Base-by-base conservation (phyloP, 2,888 invertebrate species). In the Phrixothrix hirtus region DNA sequence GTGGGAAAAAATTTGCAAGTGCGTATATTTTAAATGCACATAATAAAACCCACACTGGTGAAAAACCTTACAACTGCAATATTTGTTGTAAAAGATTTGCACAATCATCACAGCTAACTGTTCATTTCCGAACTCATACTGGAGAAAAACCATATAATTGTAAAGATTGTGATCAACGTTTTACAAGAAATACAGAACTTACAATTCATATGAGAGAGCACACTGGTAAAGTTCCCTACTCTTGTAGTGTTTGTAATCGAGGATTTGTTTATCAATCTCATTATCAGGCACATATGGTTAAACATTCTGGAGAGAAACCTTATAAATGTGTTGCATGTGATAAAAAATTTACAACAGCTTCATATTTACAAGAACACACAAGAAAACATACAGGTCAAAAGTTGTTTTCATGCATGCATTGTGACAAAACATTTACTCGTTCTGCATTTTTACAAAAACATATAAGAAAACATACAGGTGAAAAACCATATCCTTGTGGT, bases 21-120 rank as follows among this genome's bases (percentile, higher is more conserved):
- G 79, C 80, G 52, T 82, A 83, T 43, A 82, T 83, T 1, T 75
- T 82, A 13, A 81, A 79, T 61, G 82, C 81, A 0, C 84, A 84
- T 63, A 77, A 79, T 43, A 80, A 83, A 61, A 82, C 81, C 2
- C 84, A 84, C 70, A 83, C 83, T 0, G 83, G 83, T 3, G 84
- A 83, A 64, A 77, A 80, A 53, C 84, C 84, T 0, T 83, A 79
- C 65, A 71, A 79, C n/a, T 84, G 83, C 62, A 72, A 77, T 10
- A 64, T 75, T 2, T 84, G 84, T 66, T 78, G 79, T 10, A 83
- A 83, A 69, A 75, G 77, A 1, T 84, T 83, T 69, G 82, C 83
- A 57, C 84, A 84, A 69, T 79, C 79, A 57, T 82, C 83, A 13
- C 83, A 83, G 68, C 60, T 83, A 10, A 78, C 78, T 32, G 78